Base-by-base conservation (phyloP, 2,113 vertebrate genomes). In the Athene cunicularia region DNA sequence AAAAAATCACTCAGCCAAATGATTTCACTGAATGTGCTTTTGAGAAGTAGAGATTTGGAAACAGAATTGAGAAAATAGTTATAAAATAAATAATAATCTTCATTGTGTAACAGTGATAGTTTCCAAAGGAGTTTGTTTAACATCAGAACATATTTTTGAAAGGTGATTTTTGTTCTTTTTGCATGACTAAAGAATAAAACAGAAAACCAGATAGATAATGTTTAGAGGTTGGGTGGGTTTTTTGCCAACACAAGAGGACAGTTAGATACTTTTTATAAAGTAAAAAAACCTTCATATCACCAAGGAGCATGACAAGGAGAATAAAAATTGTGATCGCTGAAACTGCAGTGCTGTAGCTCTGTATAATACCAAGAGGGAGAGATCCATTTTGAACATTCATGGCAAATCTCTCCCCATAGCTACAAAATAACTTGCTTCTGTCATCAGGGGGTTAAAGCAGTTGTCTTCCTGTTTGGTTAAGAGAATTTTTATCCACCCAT, bases 341-440 rank as follows among this genome's bases (percentile, higher is more conserved):
- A 94, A 95, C 80, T 73, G 64, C 64, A 64, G 49, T 80, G 50
- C 52, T 92, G 39, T 4, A 37, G 49, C 60, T 97, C 79, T 96
- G 70, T 47, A 10, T 59, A 90, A 6, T 74, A 88, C 81, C 80
- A 72, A 59, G 60, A 58, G 73, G 74, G 43, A 80, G 71, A 77
- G 71, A 77, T 96, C 96, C 97, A 96, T 90, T 98, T 97, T 98
- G 96, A 83, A 90, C 97, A 97, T 98, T 98, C 84, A 27, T 96
- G 85, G 88, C 86, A 90, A 90, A 95, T 97, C 74, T 97, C 80
- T 94, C 93, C 91, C 89, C 50, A 53, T 22, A 94, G 77, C 83
- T 96, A 74, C 70, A 90, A 88, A 98, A 86, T 85, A 91, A 77
- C 94, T 97, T 97, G 90, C 66, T 97, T 96, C 95, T 98, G 97